Base-by-base conservation (phyloP, 2,888 invertebrate species). In the Osmoderma eremita region DNA sequence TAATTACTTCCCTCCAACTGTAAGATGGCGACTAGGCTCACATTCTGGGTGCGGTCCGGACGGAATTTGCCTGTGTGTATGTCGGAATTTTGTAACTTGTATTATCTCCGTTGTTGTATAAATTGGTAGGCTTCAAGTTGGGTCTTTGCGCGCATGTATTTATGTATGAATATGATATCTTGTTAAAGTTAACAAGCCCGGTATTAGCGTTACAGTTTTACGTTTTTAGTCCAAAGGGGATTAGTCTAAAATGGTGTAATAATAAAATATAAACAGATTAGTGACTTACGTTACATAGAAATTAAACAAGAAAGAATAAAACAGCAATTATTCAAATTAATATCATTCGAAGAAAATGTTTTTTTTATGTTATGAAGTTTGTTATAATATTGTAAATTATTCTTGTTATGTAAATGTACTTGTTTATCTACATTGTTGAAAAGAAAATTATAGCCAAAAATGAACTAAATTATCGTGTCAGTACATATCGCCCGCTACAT, bases 1-100 rank as follows among this genome's bases (percentile, higher is more conserved):
- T 81, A 81, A 81, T 81, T 81, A 79, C 79, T 78, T 42, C 75
- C 76, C 79, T 77, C 75, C 76, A 77, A 75, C 78, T 80, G 79
- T 79, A 76, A 77, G 78, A 80, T 79, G 79, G 78, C 76, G 73
- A 71, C 76, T 71, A 74, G n/a, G 75, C 77, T 75, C 77, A 77
- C 76, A 76, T 77, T 77, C 76, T 77, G 77, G 76, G 41, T 13
- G 58, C 24, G 58, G 45, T 30, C 42, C 58, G 20, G 45, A 58
- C 30, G 58, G 58, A 45, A 58, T 58, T 58, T 58, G 58, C 58
- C n/a, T n/a, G n/a, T n/a, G 22, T 56, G 45, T 15, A 51, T 45
- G 58, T 58, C 22, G 45, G 30, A 58, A 42, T 58, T 58, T 45
- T 42, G 45, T 58, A 45, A 53, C 42, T 58, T 24, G 58, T 45